Evolutionary conservation across 2,888 invertebrate species (phyloP).

Genomic region (Drosophila niveifrons): DNA sequence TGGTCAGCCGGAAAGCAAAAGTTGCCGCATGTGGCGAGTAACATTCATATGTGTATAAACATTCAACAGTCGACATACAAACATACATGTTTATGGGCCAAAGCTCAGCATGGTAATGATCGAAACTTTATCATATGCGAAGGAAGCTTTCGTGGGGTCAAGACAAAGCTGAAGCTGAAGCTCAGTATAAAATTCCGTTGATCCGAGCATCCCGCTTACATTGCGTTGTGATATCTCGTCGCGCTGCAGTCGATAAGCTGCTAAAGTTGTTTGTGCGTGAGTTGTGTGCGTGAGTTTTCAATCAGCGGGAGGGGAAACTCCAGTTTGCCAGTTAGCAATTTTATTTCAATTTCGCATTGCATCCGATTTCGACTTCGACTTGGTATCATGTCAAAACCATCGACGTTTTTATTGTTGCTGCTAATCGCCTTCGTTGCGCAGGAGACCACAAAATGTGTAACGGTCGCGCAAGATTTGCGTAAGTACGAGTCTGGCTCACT

Average conservation of each 20-base stretch:
- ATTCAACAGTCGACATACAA: background rate
- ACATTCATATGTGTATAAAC: background rate
- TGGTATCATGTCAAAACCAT: constrained; percentile 56
- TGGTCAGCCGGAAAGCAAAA: constrained; percentile 67
- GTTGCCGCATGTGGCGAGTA: constrained; percentile 39
- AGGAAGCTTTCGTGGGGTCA: constrained; percentile 52
- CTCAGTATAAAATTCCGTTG: constrained; percentile 66
- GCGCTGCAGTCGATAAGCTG: constrained; percentile 26
- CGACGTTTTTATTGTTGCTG: constrained; percentile 55
- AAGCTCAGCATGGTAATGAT: constrained; percentile 51
- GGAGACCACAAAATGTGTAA: constrained; percentile 51
- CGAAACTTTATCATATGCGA: constrained; percentile 21
- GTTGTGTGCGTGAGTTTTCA: constrained; percentile 15
- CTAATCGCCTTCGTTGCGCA: constrained; percentile 70
- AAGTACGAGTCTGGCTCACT: constrained; percentile 71
- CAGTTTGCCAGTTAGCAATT: constrained; percentile 23
- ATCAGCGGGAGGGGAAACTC: constrained; percentile 11
- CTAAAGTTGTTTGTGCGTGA: constrained; percentile 11
- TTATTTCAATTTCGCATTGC: constrained; percentile 40
- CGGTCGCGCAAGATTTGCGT: constrained; percentile 82
- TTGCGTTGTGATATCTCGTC: constrained; percentile 66
- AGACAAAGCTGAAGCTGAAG: constrained; percentile 57
- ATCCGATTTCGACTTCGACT: constrained; percentile 26
- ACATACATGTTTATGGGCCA: constrained; percentile 59
- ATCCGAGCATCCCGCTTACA: constrained; percentile 66